Base-by-base conservation (phyloP, 2,888 invertebrate genomes). In the Polia nebulosa region DNA sequence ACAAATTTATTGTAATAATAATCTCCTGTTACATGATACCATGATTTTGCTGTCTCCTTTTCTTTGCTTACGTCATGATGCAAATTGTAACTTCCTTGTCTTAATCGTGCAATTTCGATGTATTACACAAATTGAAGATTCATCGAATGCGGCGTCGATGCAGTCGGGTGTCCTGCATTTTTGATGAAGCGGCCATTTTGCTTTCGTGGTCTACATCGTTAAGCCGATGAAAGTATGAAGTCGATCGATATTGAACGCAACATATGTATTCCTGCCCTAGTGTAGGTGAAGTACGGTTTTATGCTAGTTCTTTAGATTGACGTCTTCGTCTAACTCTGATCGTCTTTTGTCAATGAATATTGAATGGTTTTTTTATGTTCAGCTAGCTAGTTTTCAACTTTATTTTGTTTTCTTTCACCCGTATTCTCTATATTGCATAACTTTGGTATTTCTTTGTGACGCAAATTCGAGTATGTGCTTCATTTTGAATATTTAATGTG, bases 191-290 rank as follows among this genome's bases (percentile, higher is more conserved):
- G 56, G 61, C 55, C 72, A 61, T 77, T 72, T 52, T 68, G 47
- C 36, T 27, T 60, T 74, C 74, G 75, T 56, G 58, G 76, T 58
- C 44, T 67, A 67, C 59, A 56, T 63, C 57, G 47, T 53, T 64
- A 63, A 53, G 47, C 58, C 52, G 55, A 79, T 72, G 82, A 79
- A 73, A 82, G 82, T 72, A 61, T 59, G 25, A 63, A 57, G 52
- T 62, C 72, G 53, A 67, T 80, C 81, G 63, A 76, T 81, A 72
- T 61, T 63, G 36, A 13, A 58, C 47, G 22, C 60, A 59, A 29
- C 51, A 36, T 56, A 53, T 77, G 67, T 71, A 41, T 51, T 69
- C 15, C 32, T 69, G 63, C 72, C 77, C 68, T 77, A 76, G 51
- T 57, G 68, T 64, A 34, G 53, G 11, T 36, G 9, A 52, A 73